Conservation (phyloP, 1,140 invertebrate species). For the Drosophila paulistorum region DNA sequence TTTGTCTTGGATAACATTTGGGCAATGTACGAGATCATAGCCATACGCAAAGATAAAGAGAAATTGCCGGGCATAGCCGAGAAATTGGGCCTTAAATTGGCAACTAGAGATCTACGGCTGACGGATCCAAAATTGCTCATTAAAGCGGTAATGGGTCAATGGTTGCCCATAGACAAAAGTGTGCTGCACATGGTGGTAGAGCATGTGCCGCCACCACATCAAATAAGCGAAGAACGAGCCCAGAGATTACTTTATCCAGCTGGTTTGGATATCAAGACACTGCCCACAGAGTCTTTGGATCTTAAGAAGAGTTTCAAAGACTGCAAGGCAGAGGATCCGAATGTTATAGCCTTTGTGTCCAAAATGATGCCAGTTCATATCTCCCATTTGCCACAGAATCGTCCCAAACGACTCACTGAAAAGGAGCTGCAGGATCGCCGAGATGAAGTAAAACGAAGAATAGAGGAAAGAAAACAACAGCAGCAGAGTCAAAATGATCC, state of each 20-base stretch:
- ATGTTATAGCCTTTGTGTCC: slow-evolving; percentile 95
- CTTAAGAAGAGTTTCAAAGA: slow-evolving; percentile 90
- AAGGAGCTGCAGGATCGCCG: slow-evolving; percentile 90
- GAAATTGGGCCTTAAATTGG: slow-evolving; percentile 91
- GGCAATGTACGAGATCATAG: slow-evolving; percentile 94
- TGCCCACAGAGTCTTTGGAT: slow-evolving; percentile 88
- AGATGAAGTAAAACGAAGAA: slow-evolving; percentile 87
- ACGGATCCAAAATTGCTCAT: slow-evolving; percentile 91
- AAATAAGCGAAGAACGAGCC: slow-evolving; percentile 90
- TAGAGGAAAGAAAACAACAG: slow-evolving; percentile 84
- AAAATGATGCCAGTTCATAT: slow-evolving; percentile 89
- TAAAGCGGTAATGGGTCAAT: slow-evolving; percentile 92
- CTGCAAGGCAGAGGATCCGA: slow-evolving; percentile 88
- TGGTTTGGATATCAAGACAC: slow-evolving; percentile 87
- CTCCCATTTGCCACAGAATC: slow-evolving; percentile 88
- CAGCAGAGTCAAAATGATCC: slow-evolving; percentile 72
- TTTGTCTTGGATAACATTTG: slow-evolving; percentile 97
- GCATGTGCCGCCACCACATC: slow-evolving; percentile 91
- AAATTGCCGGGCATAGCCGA: slow-evolving; percentile 92
- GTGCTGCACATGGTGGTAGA: slow-evolving; percentile 92
- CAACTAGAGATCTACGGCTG: slow-evolving; percentile 89
- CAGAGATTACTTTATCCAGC: slow-evolving; percentile 90
- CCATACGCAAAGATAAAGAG: slow-evolving; percentile 91
- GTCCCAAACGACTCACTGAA: slow-evolving; percentile 88
- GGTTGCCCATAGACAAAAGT: slow-evolving; percentile 93